Percentiles rank a stretch among this genome's conserved stretches.
Evolutionary conservation across 2,888 invertebrate genomes (phyloP).

Genomic region (Sturmia bella): DNA sequence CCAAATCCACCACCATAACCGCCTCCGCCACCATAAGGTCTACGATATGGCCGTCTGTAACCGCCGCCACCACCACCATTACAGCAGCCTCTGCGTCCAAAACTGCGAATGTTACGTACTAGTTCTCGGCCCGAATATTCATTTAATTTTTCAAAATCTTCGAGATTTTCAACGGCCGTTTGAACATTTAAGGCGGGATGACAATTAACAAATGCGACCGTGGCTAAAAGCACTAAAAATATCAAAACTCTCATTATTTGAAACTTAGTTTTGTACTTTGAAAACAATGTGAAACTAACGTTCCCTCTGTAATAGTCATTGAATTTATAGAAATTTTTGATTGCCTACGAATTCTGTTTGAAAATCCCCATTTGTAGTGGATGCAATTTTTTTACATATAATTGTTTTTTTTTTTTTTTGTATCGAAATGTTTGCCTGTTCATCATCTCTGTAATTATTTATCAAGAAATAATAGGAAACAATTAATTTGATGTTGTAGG

Average conservation of each 20-base stretch:
- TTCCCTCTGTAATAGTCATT: background rate
- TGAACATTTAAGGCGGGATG: background rate
- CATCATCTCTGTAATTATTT: too few species aligned
- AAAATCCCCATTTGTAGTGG: too few species aligned
- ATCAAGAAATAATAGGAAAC: too few species aligned
- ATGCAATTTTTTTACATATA: too few species aligned
- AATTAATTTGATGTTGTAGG: too few species aligned
- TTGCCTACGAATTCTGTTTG: too few species aligned
- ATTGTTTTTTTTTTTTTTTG: too few species aligned
- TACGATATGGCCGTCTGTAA: background rate
- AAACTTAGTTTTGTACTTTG: background rate
- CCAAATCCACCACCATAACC: conserved; percentile 8
- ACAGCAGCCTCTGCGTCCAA: conserved; percentile 12
- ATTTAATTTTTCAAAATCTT: conserved; percentile 16
- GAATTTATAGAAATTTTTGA: too few species aligned
- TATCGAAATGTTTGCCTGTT: too few species aligned
- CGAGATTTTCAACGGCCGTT: background rate
- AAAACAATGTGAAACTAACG: background rate
- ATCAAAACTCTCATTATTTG: conserved; percentile 30
- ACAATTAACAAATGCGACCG: conserved; percentile 17
- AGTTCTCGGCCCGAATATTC: background rate
- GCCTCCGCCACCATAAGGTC: conserved; percentile 42
- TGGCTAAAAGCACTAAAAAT: conserved; percentile 9
- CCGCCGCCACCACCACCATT: conserved; percentile 34
- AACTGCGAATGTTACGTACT: conserved; percentile 24